phyloP scores from a whole-genome alignment of 2,888 invertebrate species.

The Polyploca ridens region DNA sequence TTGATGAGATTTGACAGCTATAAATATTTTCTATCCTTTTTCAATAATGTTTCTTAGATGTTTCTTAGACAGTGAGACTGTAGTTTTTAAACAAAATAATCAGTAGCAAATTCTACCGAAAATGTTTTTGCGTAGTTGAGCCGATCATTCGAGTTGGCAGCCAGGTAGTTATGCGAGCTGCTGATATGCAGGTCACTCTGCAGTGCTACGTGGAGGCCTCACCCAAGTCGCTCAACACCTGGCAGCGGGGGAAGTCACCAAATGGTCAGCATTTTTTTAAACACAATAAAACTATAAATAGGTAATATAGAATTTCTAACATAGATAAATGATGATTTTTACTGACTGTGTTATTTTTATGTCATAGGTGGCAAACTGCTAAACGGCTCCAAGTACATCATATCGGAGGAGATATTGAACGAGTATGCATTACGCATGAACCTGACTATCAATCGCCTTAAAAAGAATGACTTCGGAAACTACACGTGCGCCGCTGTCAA shows the following conservation, averaged over 20 bases:
- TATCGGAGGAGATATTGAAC: slow-evolving; percentile 89
- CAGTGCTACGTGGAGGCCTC: slow-evolving; percentile 95
- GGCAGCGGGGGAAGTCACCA: slow-evolving; percentile 83
- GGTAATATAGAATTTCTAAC: background rate
- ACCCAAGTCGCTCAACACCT: slow-evolving; percentile 93
- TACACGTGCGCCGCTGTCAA: slow-evolving; percentile 92
- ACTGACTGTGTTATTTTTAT: slow-evolving; percentile 18
- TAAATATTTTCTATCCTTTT: too few relatives aligned
- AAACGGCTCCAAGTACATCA: slow-evolving; percentile 89
- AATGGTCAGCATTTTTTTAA: slow-evolving; percentile 45
- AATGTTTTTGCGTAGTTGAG: slow-evolving; percentile 85
- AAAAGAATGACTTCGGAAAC: slow-evolving; percentile 90
- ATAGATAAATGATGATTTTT: too few relatives aligned
- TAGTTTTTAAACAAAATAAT: too few relatives aligned
- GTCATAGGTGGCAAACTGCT: slow-evolving; percentile 89
- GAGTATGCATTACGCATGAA: slow-evolving; percentile 92
- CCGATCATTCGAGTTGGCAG: slow-evolving; percentile 92
- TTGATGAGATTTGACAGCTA: too few relatives aligned
- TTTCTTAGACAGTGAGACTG: too few relatives aligned
- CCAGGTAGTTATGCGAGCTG: slow-evolving; percentile 92
- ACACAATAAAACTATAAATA: background rate
- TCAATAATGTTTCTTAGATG: too few relatives aligned
- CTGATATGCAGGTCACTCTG: slow-evolving; percentile 91
- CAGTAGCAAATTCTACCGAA: too few relatives aligned
- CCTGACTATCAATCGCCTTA: slow-evolving; percentile 90